Evolutionary conservation across 30 jellyfish, hydroid and myxozoan species (phyloP), one percentile per base, ranked within the genome.

Genomic region (Clytia hemisphaerica): DNA sequence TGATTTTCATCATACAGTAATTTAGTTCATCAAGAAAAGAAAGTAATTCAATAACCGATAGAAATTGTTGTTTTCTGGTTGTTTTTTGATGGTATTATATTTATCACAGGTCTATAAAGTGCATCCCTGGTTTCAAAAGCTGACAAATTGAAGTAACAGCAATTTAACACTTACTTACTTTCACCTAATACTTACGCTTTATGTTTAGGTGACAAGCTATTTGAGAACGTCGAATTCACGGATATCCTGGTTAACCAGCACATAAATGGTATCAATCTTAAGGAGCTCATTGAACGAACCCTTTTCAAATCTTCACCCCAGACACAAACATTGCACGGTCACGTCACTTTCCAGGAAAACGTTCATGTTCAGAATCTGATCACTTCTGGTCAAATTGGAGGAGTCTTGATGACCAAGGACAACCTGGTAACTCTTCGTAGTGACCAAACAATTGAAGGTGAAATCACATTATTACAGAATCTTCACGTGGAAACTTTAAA

Each of bases 281-380:
- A 36, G 22, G 69, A 26, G 3, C 55, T 77, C 6, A 70, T 40
- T 4, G 63, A 48, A 40, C 82, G 57, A 27, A 75, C 95, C 1
- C 72, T 84, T 10, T 61, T 68, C 18, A 34, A 6, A 19, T 10
- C 50, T n/a, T 35, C 38, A 9, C 1, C 73, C 0, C 51, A 25
- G 4, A 31, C 63, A 14, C 93, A 84, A 67, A 51, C 1, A 0
- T 74, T 86, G 32, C 31, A 67, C 3, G 96, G 96, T 27, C 28
- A 7, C 15, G 79, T 78, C 36, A 40, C 45, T 2, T 79, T 86
- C 58, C 12, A 54, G 45, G 61, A 67, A 1, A 4, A 38, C 7
- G 25, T 73, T 35, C 0, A 10, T 1, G n/a, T 67, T 9, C 44
- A 73, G 19, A 38, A 63, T 42, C 0, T 79, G 63, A 15, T 66